Percentiles rank a stretch among this genome's conserved stretches.
Conservation (phyloP, 2,113 vertebrate genomes). For the Dicrurus megarhynchus region DNA sequence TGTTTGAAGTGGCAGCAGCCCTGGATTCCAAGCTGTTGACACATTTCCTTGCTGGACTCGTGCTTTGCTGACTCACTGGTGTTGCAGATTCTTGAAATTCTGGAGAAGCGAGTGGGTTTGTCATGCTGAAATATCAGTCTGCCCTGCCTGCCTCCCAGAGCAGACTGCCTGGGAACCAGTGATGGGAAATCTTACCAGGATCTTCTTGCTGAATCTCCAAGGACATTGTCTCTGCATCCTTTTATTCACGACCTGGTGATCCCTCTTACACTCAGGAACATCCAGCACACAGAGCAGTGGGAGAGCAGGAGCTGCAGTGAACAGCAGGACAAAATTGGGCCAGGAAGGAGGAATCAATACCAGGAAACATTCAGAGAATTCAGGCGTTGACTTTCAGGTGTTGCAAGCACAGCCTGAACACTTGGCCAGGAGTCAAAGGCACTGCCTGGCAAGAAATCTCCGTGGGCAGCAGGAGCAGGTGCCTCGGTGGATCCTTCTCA, state of each 20-base stretch:
- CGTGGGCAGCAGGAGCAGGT: not conserved
- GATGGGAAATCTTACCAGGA: not conserved
- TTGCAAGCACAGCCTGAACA: not conserved
- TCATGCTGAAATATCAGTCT: not conserved
- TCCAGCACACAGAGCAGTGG: not conserved
- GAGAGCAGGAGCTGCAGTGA: not conserved
- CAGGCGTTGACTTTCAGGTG: not conserved
- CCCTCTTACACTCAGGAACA: not conserved
- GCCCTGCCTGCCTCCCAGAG: not conserved
- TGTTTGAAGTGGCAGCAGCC: not conserved
- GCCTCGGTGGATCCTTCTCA: rapidly evolving
- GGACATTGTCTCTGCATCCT: not conserved
- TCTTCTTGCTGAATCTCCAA: not conserved
- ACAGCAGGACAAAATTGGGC: not conserved
- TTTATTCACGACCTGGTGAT: not conserved
- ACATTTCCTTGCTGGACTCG: not conserved
- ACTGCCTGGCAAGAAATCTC: not conserved
- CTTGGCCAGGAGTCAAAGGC: not conserved
- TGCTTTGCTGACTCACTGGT: not conserved
- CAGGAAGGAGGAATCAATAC: not conserved
- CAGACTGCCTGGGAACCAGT: not conserved
- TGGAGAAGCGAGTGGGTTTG: not conserved
- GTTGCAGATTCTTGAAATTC: not conserved
- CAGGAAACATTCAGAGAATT: not conserved
- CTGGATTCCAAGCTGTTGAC: not conserved